A percentile compares a stretch with the other conserved stretches of the same genome.
Evolutionary conservation across 2,113 vertebrate genomes (phyloP).

Genomic region (Menura novaehollandiae): DNA sequence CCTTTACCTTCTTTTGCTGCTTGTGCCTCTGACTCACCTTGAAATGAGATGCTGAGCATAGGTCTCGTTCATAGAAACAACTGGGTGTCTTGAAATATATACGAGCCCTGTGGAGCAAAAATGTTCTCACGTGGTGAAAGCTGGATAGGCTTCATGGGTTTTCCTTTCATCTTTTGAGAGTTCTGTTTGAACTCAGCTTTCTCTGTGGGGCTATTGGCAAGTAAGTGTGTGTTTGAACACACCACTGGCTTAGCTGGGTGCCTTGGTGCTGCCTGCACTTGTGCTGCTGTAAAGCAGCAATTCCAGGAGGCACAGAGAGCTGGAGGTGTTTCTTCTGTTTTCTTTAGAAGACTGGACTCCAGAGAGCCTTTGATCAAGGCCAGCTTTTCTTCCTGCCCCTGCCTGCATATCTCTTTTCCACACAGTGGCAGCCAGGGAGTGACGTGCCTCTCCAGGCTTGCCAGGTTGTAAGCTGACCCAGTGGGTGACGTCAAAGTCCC

Average conservation of each 20-base stretch:
- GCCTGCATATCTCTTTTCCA: background rate
- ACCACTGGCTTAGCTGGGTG: background rate
- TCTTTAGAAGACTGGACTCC: background rate
- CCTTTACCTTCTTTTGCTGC: background rate
- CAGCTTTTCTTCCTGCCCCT: background rate
- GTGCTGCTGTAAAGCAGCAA: background rate
- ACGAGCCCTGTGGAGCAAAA: background rate
- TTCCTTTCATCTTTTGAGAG: background rate
- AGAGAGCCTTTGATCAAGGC: background rate
- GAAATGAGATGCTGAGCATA: background rate
- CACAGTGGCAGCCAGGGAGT: accelerated
- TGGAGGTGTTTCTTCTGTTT: background rate
- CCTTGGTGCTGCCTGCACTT: background rate
- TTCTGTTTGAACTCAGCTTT: background rate
- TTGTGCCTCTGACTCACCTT: background rate
- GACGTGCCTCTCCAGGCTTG: background rate
- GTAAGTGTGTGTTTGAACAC: background rate
- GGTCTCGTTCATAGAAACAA: background rate
- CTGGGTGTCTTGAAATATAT: background rate
- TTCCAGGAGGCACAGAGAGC: background rate
- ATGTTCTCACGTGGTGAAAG: background rate
- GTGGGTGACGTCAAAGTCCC: background rate
- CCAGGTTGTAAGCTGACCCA: background rate
- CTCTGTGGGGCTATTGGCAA: background rate
- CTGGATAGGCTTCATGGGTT: background rate